These are phyloP conservation scores for Champsocephalus gunnari DNA, from an alignment of 2,797 vertebrate genomes.

Conservation along the genomic window DNA sequence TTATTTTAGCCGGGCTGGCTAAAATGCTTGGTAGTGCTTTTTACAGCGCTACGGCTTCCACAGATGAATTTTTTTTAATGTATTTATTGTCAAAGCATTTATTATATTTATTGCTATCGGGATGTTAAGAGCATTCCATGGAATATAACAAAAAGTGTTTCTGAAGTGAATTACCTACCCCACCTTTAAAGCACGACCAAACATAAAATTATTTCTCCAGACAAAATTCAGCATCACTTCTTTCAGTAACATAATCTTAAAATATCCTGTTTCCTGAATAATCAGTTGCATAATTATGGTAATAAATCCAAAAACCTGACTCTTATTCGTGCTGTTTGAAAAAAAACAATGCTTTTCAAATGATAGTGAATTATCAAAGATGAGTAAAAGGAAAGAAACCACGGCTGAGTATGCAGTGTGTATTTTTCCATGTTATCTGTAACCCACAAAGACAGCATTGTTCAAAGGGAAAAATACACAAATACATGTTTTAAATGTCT, in stretches of 20 bases:
- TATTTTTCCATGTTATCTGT: not conserved
- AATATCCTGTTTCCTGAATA: conserved; percentile 28
- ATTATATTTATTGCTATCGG: too few relatives aligned
- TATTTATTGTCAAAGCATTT: too few relatives aligned
- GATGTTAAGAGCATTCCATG: too few relatives aligned
- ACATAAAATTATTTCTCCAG: conserved; percentile 25
- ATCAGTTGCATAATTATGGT: conserved; percentile 28
- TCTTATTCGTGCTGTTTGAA: conserved; percentile 17
- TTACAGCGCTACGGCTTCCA: too few relatives aligned
- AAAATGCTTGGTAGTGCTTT: too few relatives aligned
- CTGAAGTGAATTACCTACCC: too few relatives aligned
- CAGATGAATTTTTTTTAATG: too few relatives aligned
- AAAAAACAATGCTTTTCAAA: conserved; percentile 14
- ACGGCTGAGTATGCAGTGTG: not conserved
- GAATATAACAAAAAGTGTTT: too few relatives aligned
- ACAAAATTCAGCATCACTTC: conserved; percentile 22
- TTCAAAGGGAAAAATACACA: not conserved
- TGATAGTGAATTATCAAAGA: conserved; percentile 20
- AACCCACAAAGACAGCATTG: not conserved
- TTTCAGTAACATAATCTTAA: conserved; percentile 33
- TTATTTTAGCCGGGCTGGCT: too few relatives aligned
- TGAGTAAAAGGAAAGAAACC: not conserved
- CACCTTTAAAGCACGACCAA: conserved; percentile 39
- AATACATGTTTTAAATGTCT: too few relatives aligned
- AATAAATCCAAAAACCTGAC: conserved; percentile 22